Evolutionary conservation across 1,140 invertebrate species (phyloP).

Genomic region (Archivesica marissinica): DNA sequence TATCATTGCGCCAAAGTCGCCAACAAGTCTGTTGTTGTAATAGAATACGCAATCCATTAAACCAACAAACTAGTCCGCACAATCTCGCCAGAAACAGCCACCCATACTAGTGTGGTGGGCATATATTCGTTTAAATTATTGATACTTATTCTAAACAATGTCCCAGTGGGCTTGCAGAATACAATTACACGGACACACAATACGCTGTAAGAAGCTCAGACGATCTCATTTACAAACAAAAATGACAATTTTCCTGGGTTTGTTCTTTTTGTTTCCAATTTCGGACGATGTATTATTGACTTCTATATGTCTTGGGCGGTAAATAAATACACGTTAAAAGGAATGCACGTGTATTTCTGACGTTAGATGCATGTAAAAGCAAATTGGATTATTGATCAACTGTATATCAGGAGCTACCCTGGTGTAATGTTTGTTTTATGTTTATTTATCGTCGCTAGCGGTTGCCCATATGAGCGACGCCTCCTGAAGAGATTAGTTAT

Average conservation of each 20-base stretch:
- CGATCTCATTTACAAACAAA: conserved; percentile 17
- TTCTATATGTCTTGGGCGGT: too few species aligned
- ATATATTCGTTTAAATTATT: conserved; percentile 22
- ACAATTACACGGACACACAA: conserved; percentile 7
- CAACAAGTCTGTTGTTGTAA: background rate
- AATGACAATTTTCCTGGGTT: background rate
- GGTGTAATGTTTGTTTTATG: too few species aligned
- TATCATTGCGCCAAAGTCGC: conserved; percentile 28
- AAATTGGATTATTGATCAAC: too few species aligned
- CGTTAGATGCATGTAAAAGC: too few species aligned
- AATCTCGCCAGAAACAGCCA: background rate
- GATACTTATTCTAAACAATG: conserved; percentile 37
- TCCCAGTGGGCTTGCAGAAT: conserved; percentile 6
- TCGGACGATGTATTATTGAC: background rate
- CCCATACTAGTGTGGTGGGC: background rate
- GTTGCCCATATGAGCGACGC: too few species aligned
- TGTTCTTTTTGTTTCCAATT: background rate
- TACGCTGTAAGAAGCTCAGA: background rate
- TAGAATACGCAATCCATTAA: conserved; percentile 22
- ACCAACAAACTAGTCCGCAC: conserved; percentile 10
- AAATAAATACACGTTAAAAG: too few species aligned
- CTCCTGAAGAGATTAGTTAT: too few species aligned
- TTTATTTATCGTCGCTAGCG: too few species aligned
- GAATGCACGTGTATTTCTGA: too few species aligned
- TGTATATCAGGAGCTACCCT: too few species aligned